phyloP scores from a whole-genome alignment of 2,888 invertebrate genomes.

The Esperia sulphurella region DNA sequence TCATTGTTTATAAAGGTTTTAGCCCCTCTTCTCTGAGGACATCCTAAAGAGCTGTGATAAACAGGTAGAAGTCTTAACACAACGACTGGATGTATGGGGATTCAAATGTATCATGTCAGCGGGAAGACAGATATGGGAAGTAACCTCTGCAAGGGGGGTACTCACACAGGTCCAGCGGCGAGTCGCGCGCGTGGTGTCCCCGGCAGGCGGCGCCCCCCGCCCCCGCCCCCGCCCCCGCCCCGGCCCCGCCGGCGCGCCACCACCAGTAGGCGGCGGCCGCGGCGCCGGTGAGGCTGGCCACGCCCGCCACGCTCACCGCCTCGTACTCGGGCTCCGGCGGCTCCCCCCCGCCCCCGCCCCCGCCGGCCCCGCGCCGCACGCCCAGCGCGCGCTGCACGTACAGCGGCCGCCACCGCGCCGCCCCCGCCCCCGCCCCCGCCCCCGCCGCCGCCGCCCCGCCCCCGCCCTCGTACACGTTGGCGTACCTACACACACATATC shows the following conservation, averaged over 20 bases:
- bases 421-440: constrained; percentile 11
- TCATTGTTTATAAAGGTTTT: no score
- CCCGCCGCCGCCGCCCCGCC: constrained; percentile 10
- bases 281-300: not conserved
- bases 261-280: constrained; percentile 7
- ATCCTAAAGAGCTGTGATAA: no score
- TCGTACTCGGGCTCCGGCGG: not conserved
- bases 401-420: constrained; percentile 15
- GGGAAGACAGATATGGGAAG: no score
- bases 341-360: constrained; percentile 19
- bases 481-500: constrained; percentile 33
- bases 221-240: no score
- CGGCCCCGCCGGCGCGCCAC: constrained; percentile 10
- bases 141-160: not conserved
- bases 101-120: no score
- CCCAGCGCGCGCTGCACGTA: constrained; percentile 12
- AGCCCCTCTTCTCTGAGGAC: no score
- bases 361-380: constrained; percentile 21
- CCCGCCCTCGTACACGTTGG: constrained; percentile 21
- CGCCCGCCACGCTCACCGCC: no score
- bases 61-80: no score
- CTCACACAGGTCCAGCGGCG: constrained; percentile 6
- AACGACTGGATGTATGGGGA: no score
- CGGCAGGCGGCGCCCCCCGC: constrained; percentile 32
- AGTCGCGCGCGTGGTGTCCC: constrained; percentile 40